Evolutionary conservation across 1,140 invertebrate species (phyloP).

Genomic region (Condylostylus longicornis): DNA sequence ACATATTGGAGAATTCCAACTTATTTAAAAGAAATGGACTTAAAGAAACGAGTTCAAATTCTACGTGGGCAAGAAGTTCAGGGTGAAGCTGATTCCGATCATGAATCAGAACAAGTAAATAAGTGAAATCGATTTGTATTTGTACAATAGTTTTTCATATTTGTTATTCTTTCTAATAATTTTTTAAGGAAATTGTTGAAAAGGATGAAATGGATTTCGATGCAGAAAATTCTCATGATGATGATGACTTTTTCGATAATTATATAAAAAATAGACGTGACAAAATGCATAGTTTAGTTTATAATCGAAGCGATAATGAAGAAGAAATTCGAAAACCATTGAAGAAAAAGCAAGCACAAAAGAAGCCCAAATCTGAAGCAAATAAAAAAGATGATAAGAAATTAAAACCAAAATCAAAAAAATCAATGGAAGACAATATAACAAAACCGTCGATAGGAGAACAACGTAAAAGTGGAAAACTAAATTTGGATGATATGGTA

Average conservation of each 20-base stretch:
- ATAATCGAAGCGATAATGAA: constrained; percentile 29
- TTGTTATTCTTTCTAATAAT: no score
- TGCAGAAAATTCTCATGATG: constrained; percentile 23
- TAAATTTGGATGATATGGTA: constrained; percentile 17
- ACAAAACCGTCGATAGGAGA: no score
- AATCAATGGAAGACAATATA: constrained; percentile 19
- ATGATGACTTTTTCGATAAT: constrained; percentile 19
- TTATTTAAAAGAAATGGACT: constrained; percentile 31
- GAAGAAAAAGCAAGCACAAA: constrained; percentile 10
- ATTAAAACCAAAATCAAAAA: no score
- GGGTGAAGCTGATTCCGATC: constrained; percentile 18
- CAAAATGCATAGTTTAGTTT: constrained; percentile 23
- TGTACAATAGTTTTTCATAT: no score
- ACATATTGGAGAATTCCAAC: constrained; percentile 44
- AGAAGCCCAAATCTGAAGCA: constrained; percentile 7
- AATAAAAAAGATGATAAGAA: no score
- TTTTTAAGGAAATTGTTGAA: constrained; percentile 3
- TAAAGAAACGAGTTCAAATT: constrained; percentile 28
- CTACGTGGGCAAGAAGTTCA: constrained; percentile 29
- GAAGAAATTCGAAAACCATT: constrained; percentile 13
- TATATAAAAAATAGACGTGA: constrained; percentile 17
- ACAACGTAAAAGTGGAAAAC: constrained; percentile 2
- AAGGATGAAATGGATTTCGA: constrained; percentile 1
- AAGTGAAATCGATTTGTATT: no score
- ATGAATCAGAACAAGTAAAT: constrained; percentile 10